Evolutionary conservation across 2,797 vertebrate species (phyloP).

Genomic region (Thamnophis elegans): DNA sequence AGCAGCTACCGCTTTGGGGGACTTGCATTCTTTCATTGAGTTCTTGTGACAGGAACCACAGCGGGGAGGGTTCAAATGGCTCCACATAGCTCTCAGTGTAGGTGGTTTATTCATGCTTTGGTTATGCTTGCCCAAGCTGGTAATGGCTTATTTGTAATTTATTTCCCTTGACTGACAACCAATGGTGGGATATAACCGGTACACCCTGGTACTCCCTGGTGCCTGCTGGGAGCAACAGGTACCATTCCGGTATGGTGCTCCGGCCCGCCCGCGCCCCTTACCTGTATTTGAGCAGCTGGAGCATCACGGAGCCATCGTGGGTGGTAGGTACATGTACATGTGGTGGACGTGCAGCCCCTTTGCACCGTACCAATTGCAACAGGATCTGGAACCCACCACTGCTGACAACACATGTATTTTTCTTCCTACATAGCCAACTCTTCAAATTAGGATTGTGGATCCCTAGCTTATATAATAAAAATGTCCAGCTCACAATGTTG

Average conservation of each 20-base stretch:
- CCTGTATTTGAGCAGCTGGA: too few species aligned
- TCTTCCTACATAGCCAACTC: background rate
- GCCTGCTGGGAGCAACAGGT: too few species aligned
- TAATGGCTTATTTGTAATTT: background rate
- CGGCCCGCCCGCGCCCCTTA: too few species aligned
- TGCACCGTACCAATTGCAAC: too few species aligned
- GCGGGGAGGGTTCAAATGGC: background rate
- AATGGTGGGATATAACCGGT: too few species aligned
- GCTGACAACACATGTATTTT: background rate
- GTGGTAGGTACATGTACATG: too few species aligned
- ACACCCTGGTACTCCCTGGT: too few species aligned
- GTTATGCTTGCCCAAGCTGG: background rate
- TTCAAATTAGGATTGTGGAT: background rate
- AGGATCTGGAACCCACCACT: too few species aligned
- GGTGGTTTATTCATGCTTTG: background rate
- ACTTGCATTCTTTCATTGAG: background rate
- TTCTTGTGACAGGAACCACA: background rate
- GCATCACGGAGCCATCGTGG: too few species aligned
- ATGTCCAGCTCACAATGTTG: background rate
- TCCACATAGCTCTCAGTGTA: background rate
- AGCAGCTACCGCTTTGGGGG: background rate
- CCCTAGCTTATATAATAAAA: background rate
- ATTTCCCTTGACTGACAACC: background rate
- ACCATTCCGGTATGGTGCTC: too few species aligned
- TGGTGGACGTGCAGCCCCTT: too few species aligned